phyloP scores from a whole-genome alignment of 2,888 invertebrate species.

The Tricholauxania praeusta region DNA sequence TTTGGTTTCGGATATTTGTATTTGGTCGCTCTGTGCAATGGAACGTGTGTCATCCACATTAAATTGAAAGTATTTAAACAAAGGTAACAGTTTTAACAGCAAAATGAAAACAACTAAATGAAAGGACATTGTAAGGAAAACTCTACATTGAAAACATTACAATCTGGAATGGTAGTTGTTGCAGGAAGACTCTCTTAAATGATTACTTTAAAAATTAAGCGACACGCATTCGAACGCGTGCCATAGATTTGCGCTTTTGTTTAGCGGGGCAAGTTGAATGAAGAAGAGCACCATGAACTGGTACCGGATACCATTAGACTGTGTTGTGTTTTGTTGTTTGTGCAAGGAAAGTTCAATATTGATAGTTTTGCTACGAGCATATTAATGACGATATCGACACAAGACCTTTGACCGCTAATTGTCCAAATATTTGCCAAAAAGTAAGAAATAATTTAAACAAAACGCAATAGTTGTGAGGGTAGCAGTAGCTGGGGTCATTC shows the following conservation, averaged over 20 bases:
- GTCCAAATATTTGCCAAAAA: conserved; percentile 58
- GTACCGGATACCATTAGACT: conserved; percentile 30
- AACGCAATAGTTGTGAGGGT: too few relatives aligned
- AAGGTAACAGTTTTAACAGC: conserved; percentile 34
- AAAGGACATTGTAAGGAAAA: conserved; percentile 33
- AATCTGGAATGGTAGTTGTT: background rate
- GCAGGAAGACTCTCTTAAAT: conserved; percentile 34
- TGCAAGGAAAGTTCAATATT: background rate
- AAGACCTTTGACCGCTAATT: conserved; percentile 59
- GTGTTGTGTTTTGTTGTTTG: conserved; percentile 19
- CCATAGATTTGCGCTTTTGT: conserved; percentile 40
- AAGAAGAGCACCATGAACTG: conserved; percentile 1
- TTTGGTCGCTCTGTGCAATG: background rate
- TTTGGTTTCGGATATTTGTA: background rate
- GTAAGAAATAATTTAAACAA: conserved; percentile 8
- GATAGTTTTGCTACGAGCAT: background rate
- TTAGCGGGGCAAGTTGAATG: background rate
- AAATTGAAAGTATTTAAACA: conserved; percentile 34
- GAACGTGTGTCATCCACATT: conserved; percentile 40
- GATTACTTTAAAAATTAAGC: conserved; percentile 43
- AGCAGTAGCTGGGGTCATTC: too few relatives aligned
- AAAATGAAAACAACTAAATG: conserved; percentile 37
- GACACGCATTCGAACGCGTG: conserved; percentile 43
- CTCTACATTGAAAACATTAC: background rate
- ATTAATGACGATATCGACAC: conserved; percentile 15